phyloP scores from a whole-genome alignment of 2,888 invertebrate genomes.

The Dyspetes luteomarginatus region DNA sequence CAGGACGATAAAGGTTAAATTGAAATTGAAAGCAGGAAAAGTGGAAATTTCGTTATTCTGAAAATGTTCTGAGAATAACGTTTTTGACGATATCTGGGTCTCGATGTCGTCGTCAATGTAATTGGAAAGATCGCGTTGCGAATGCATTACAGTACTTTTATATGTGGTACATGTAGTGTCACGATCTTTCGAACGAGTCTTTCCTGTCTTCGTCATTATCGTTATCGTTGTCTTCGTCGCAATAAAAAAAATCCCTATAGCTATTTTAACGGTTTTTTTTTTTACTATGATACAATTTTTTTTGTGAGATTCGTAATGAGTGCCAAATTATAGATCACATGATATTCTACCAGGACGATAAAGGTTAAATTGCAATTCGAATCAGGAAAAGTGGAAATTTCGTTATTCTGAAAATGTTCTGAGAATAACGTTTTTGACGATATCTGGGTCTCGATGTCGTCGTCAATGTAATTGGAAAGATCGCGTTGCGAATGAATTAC shows the following conservation, averaged over 20 bases:
- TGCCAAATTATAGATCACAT: too few relatives aligned
- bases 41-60: not conserved
- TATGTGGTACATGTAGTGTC: not conserved
- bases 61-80: constrained; percentile 1
- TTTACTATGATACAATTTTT: too few relatives aligned
- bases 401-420: not conserved
- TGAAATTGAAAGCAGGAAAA: too few relatives aligned
- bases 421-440: not conserved
- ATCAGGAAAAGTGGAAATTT: not conserved
- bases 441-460: not conserved
- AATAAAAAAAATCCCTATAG: too few relatives aligned
- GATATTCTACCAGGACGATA: too few relatives aligned
- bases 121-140: not conserved
- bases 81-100: not conserved
- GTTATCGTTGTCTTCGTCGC: not conserved
- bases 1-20: too few relatives aligned
- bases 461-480: not conserved
- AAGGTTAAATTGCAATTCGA: too few relatives aligned
- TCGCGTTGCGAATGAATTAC: not conserved
- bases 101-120: not conserved
- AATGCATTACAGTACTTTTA: not conserved
- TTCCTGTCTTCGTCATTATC: not conserved
- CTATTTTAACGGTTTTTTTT: too few relatives aligned
- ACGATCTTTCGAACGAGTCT: not conserved
- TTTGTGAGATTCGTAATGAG: too few relatives aligned